Evolutionary conservation across 2,888 invertebrate species (phyloP).

Genomic region (Kryphioiulus occultus): DNA sequence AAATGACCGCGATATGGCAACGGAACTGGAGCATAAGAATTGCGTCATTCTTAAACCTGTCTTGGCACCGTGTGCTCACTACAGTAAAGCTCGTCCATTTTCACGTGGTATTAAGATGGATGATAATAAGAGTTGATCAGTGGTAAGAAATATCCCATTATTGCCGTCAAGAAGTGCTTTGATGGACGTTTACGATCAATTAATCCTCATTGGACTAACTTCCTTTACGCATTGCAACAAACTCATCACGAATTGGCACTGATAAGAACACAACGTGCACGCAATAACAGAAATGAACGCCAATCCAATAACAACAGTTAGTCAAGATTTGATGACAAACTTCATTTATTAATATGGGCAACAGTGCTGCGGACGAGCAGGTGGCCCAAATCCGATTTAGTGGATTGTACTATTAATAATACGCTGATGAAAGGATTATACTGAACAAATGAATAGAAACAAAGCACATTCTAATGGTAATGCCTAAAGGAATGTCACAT

Average conservation of each 20-base stretch:
- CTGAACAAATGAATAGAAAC: background rate
- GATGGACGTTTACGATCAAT: slow-evolving; percentile 31
- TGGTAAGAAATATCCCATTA: slow-evolving; percentile 21
- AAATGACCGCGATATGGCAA: background rate
- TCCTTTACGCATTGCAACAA: slow-evolving; percentile 19
- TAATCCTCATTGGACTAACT: slow-evolving; percentile 3
- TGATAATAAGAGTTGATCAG: slow-evolving; percentile 32
- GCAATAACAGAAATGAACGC: slow-evolving; percentile 12
- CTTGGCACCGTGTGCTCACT: background rate
- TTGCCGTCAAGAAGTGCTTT: slow-evolving; percentile 18
- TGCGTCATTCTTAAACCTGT: background rate
- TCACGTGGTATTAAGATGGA: slow-evolving; percentile 18
- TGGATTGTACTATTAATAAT: background rate
- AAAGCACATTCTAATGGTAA: background rate
- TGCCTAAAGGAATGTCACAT: background rate
- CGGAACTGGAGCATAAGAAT: background rate
- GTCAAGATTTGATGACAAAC: slow-evolving; percentile 24
- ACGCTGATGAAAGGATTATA: background rate
- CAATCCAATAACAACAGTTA: slow-evolving; percentile 13
- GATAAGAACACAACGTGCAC: background rate
- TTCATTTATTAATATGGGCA: background rate
- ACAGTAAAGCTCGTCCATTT: background rate
- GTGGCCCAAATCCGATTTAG: background rate
- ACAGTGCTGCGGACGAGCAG: background rate
- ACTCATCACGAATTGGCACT: background rate